Base-by-base conservation (phyloP, 2,113 vertebrate species). In the Oreochromis aureus region DNA sequence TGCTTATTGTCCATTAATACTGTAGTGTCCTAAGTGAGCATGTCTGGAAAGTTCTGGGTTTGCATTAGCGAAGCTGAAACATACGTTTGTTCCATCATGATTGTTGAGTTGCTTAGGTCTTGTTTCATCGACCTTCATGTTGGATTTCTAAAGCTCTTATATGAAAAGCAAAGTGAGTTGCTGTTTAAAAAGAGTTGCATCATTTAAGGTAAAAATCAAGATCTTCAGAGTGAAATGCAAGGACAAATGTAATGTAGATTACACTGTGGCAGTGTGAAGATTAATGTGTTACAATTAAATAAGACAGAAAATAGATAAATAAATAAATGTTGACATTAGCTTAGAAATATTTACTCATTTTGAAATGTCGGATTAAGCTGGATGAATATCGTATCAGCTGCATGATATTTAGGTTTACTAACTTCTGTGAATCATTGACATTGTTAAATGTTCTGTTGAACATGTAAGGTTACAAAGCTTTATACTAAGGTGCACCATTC, bases 401-500 rank as follows among this genome's bases (percentile, higher is more conserved):
- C 39, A 73, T 1, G 3, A 27, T 15, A 16, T 46, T 73, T 16
- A 46, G 39, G 39, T 46, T 44, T 16, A 0, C 66, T 6, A 27
- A 18, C 19, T 71, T 73, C 66, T 24, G 22, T 10, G 39, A 71
- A 16, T 71, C n/a, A 4, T 27, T 27, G 27, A 46, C 22, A 2
- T 73, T 46, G 2, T 11, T 10, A 27, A 19, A 46, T 46, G 41
- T 73, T 73, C 0, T 46, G 41, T 18, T 0, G 1, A 46, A 48
- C 41, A 27, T 73, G 9, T 48, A 30, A 48, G 69, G 24, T 48
- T 76, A 30, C 41, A 5, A 1, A 27, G 41, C 9, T 46, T 46
- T 19, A 46, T 46, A 7, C 41, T 46, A 73, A 46, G 41, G 22
- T 41, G 3, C 15, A 44, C 12, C n/a, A 9, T n/a, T 53, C 19